Percentiles rank a stretch among this genome's conserved stretches.
Conservation (phyloP, 2,888 invertebrate genomes). For the Empis livida region DNA sequence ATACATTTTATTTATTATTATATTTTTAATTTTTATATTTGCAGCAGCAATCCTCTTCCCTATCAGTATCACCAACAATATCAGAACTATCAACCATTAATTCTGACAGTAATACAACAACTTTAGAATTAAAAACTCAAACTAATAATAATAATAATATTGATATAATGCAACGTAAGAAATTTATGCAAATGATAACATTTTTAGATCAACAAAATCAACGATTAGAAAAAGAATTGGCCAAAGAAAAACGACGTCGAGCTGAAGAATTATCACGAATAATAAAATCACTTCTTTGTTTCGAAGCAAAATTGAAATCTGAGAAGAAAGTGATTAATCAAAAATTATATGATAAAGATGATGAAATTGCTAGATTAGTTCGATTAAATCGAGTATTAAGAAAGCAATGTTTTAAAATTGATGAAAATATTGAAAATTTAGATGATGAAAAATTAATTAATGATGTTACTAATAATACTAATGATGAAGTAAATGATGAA, state of each 20-base stretch:
- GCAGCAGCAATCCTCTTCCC: neutral
- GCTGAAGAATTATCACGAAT: conserved; percentile 32
- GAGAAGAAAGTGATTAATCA: conserved; percentile 34
- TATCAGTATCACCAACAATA: neutral
- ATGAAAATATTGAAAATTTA: conserved; percentile 17
- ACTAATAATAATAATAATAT: neutral
- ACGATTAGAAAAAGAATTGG: conserved; percentile 28
- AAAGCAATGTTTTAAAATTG: conserved; percentile 19
- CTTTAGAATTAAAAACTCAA: neutral
- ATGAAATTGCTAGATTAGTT: conserved; percentile 28
- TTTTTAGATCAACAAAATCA: conserved; percentile 32
- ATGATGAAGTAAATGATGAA: conserved; percentile 4
- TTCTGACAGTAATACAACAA: neutral
- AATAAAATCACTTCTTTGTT: conserved; percentile 32
- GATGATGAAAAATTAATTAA: conserved; percentile 14
- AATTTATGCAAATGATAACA: conserved; percentile 28
- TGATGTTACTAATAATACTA: conserved; percentile 6
- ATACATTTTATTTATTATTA: neutral
- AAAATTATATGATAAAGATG: conserved; percentile 29
- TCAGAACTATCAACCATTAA: neutral
- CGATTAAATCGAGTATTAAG: conserved; percentile 27
- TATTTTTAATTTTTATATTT: neutral
- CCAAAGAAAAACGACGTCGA: conserved; percentile 31
- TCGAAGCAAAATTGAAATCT: conserved; percentile 32
- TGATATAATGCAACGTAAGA: conserved; percentile 21